These are phyloP conservation scores for Nymphalis c-album DNA, from an alignment of 2,888 invertebrate species.

Conservation along the genomic window DNA sequence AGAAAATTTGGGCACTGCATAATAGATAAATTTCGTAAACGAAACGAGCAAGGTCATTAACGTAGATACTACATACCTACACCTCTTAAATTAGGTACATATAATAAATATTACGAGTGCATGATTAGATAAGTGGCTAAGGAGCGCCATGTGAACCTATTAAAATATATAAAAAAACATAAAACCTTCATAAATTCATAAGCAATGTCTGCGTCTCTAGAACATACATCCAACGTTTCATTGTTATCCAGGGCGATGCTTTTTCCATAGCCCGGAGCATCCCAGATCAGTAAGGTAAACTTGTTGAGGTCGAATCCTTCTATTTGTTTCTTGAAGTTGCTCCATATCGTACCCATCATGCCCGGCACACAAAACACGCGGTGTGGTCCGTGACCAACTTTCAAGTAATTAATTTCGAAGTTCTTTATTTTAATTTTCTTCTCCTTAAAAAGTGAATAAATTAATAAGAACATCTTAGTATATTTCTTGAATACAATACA, in stretches of 20 bases:
- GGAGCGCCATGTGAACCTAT: too few relatives aligned
- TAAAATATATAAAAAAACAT: too few relatives aligned
- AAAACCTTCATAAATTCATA: constrained; percentile 28
- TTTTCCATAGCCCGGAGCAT: constrained; percentile 83
- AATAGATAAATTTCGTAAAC: too few relatives aligned
- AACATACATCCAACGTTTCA: constrained; percentile 1
- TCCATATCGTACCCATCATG: constrained; percentile 20
- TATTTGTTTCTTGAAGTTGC: constrained; percentile 75
- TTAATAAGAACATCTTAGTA: too few relatives aligned
- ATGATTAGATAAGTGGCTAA: too few relatives aligned
- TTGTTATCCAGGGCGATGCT: constrained; percentile 81
- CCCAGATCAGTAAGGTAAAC: constrained; percentile 84
- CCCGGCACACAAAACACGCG: constrained; percentile 23
- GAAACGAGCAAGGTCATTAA: too few relatives aligned
- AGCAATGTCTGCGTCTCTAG: constrained; percentile 19
- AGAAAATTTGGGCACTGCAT: too few relatives aligned
- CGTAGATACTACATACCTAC: too few relatives aligned
- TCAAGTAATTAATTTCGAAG: constrained; percentile 26
- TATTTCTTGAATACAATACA: too few relatives aligned
- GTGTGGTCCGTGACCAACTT: constrained; percentile 28
- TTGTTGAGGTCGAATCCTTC: constrained; percentile 77
- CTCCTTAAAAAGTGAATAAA: constrained; percentile 19
- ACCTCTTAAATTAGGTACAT: too few relatives aligned
- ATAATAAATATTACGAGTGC: too few relatives aligned
- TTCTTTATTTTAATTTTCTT: constrained; percentile 13